Base-by-base conservation (phyloP, 2,797 vertebrate species). In the Benthosema pterotum region DNA sequence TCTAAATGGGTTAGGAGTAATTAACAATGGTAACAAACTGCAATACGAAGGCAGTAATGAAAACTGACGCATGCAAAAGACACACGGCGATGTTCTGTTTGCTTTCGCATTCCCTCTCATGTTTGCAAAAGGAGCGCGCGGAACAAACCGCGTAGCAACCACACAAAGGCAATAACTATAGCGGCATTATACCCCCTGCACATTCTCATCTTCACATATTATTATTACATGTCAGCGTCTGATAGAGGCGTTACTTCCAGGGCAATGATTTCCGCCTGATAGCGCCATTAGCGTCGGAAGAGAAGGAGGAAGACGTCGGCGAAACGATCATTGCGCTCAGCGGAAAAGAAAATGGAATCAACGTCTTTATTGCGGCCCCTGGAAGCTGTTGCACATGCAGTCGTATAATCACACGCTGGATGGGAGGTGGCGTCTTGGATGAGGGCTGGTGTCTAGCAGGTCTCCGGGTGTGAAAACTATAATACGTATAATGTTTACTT, bases 191-290 rank as follows among this genome's bases (percentile, higher is more conserved):
- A 84, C 57, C 45, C 52, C 57, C 46, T 15, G 49, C 45, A 60
- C 52, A 16, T 85, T 77, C 72, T 43, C 66, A 80, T 79, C 72
- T 60, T 56, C 60, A 63, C 48, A 25, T 51, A 42, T 79, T 83
- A 78, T 88, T 68, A 77, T 38, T 68, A 77, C 11, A 38, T 38
- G 71, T 82, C 71, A 65, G 63, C 61, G 72, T 60, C 55, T 78
- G 70, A 85, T 84, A 67, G 80, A 78, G 65, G 55, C 56, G 65
- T 83, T 86, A 74, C 75, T 81, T 81, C 74, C 69, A 57, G 72
- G 70, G 68, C 74, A 80, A 79, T 79, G 77, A 84, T 83, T 87
- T 83, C 75, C 83, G 52, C 63, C 83, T 81, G 82, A 89, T 85
- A 81, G 83, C 66, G 57, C 86, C 80, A 86, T 91, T 88, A 80